Evolutionary conservation across 37 sponge, comb jelly and placozoan genomes (phyloP), one percentile per base, ranked within the genome.

Genomic region (Haliclona indistincta): DNA sequence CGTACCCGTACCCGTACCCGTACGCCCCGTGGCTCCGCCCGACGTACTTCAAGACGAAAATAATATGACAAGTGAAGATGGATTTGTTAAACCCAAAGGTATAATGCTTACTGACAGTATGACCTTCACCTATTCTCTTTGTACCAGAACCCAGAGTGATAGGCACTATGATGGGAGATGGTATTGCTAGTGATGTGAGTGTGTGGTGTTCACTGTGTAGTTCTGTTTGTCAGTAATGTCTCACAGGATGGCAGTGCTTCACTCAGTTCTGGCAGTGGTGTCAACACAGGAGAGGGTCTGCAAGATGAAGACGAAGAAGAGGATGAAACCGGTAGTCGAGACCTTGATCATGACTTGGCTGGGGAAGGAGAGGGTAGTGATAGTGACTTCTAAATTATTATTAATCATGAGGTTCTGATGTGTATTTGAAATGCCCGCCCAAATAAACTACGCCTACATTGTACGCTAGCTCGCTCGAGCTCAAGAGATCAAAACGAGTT

Each of bases 91-190:
- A 56, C 60, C 56, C 2, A 52, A 6, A 32, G 71, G 54, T 70
- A 47, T 23, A 2, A 17, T 52, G 17, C 13, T 45, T 65, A 29
- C 38, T 29, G 68, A 38, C 26, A 39, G 42, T 39, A 20, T 39
- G n/a, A 67, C 23, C 68, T 37, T 32, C 40, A 40, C 4, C 29
- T 54, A 38, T 45, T n/a, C 6, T 36, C 23, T 29, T 40, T 47
- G 13, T 55, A 71, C 66, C 36, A 29, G 84, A 55, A 39, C 61
- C 65, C 3, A 62, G 56, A 53, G 74, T 88, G 34, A 58, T 77
- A 38, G 89, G 89, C 0, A 74, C 74, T 25, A 88, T 88, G 89
- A 71, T 74, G 10, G 89, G 89, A 4, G 65, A 75, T 20, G 82
- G 51, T 28, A 67, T 74, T 60, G 69, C 13, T 43, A 63, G 72